A percentile compares a stretch with the other conserved stretches of the same genome.
phyloP scores from a whole-genome alignment of 2,113 vertebrate genomes.

The Vidua macroura region DNA sequence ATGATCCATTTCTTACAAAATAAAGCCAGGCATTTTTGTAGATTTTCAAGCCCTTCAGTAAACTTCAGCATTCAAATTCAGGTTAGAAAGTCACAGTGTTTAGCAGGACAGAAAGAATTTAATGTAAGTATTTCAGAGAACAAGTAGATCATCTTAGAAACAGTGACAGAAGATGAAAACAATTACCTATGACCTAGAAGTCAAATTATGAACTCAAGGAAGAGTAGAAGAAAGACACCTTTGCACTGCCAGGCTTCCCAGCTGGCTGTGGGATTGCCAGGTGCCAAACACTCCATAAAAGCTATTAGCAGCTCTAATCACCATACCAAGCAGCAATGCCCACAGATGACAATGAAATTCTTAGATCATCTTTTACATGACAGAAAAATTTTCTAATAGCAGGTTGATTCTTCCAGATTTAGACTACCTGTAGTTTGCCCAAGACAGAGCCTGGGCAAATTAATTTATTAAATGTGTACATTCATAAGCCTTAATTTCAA shows the following conservation, averaged over 20 bases:
- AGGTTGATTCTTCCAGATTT: background rate
- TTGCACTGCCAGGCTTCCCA: background rate
- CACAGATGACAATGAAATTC: background rate
- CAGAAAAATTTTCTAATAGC: background rate
- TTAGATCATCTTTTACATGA: background rate
- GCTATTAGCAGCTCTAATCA: background rate
- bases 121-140: background rate
- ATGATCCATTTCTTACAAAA: background rate
- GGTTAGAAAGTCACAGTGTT: background rate
- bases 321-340: background rate
- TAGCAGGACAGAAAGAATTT: background rate
- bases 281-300: background rate
- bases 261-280: background rate
- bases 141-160: background rate
- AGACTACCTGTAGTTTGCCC: background rate
- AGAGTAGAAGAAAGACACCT: background rate
- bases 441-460: background rate
- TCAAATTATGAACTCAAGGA: background rate
- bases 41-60: background rate
- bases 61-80: background rate
- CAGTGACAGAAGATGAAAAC: background rate
- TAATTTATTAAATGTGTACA: background rate
- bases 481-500: background rate
- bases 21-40: background rate
- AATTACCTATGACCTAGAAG: background rate